phyloP scores from a whole-genome alignment of 2,113 vertebrate species.

The Lethenteron reissneri region DNA sequence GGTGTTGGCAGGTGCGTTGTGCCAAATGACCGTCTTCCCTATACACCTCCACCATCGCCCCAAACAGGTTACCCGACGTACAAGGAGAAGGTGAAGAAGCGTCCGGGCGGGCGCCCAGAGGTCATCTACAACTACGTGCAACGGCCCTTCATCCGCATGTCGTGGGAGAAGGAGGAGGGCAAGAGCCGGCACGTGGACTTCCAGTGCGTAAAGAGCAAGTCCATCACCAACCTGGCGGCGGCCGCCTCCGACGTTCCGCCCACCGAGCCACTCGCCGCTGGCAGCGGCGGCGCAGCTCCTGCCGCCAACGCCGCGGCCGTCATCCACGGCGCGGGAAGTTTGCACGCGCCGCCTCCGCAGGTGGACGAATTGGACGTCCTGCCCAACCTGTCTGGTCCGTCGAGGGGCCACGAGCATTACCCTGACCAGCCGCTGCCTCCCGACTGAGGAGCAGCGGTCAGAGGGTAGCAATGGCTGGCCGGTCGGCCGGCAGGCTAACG shows the following conservation, averaged over 20 bases:
- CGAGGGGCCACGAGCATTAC: neutral
- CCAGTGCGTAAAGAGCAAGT: conserved; percentile 96
- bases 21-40: too few species aligned
- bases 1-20: too few species aligned
- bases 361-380: conserved; percentile 91
- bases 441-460: neutral
- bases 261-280: conserved; percentile 86
- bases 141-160: conserved; percentile 94
- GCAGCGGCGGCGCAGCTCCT: conserved; percentile 42
- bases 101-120: conserved; percentile 73
- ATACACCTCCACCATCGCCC: too few species aligned
- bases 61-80: conserved; percentile 70
- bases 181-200: conserved; percentile 97
- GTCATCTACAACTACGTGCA: conserved; percentile 99
- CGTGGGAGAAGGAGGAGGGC: conserved; percentile 96
- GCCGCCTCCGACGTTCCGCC: conserved; percentile 87
- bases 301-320: neutral
- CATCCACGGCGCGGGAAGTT: neutral
- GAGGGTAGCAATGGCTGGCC: too few species aligned
- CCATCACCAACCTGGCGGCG: conserved; percentile 78
- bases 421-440: conserved; percentile 1
- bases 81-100: conserved; percentile 96
- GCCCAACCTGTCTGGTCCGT: conserved; percentile 24
- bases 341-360: conserved; percentile 54
- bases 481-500: too few species aligned